phyloP scores from a whole-genome alignment of 2,113 vertebrate genomes.

The Cettia cetti region DNA sequence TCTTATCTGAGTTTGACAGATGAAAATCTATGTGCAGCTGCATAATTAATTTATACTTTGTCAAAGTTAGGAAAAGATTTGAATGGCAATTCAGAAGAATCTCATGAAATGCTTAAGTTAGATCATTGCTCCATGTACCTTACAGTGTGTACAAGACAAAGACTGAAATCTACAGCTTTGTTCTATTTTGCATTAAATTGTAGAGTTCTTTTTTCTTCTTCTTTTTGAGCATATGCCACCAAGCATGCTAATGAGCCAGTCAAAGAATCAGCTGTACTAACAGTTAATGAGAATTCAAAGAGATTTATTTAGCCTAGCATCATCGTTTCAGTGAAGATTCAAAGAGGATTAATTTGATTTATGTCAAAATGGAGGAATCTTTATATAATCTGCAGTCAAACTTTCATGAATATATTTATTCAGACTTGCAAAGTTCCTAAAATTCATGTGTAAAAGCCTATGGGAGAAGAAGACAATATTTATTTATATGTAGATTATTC shows the following conservation, averaged over 20 bases:
- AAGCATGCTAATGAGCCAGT: constrained; percentile 67
- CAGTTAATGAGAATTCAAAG: constrained; percentile 63
- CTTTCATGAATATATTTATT: constrained; percentile 48
- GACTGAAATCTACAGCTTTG: constrained; percentile 62
- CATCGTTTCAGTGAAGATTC: constrained; percentile 51
- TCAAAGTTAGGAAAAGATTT: constrained; percentile 27
- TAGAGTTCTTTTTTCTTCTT: constrained; percentile 62
- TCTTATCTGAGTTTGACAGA: background rate
- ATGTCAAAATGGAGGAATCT: constrained; percentile 55
- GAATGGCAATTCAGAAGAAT: constrained; percentile 37
- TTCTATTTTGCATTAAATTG: constrained; percentile 68
- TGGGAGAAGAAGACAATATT: constrained; percentile 4
- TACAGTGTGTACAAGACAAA: constrained; percentile 24
- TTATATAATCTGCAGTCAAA: constrained; percentile 49
- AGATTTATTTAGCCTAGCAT: constrained; percentile 61
- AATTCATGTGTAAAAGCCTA: constrained; percentile 2
- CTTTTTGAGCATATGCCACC: constrained; percentile 61
- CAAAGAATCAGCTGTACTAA: constrained; percentile 72
- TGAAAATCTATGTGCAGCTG: background rate
- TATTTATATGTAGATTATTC: constrained; percentile 39
- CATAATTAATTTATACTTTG: constrained; percentile 25
- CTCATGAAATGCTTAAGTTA: constrained; percentile 5
- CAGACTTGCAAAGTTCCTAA: constrained; percentile 15
- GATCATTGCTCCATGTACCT: background rate
- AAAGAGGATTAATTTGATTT: constrained; percentile 64